These are phyloP conservation scores for Trididemnum clinides DNA, from an alignment of 23 tunicate genomes.

Conservation along the genomic window DNA sequence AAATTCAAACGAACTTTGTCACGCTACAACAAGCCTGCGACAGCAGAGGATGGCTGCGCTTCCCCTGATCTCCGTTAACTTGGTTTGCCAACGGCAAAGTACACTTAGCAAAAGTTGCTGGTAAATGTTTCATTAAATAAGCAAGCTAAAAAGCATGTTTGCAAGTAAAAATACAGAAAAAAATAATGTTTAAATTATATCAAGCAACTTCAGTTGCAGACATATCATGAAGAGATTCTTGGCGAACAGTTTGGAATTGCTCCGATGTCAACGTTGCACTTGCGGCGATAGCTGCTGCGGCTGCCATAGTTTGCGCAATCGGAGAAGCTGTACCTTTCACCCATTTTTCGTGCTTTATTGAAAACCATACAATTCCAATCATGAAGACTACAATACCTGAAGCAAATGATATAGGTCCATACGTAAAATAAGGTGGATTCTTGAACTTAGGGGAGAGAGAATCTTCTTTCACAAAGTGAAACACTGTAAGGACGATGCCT, in stretches of 20 bases:
- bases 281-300: constrained; percentile 47
- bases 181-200: no score
- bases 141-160: no score
- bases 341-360: constrained; percentile 84
- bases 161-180: no score
- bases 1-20: no score
- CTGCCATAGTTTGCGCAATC: constrained; percentile 63
- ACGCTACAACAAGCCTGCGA: no score
- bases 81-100: no score
- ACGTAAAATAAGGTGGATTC: constrained; percentile 68
- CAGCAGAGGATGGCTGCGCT: no score
- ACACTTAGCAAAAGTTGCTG: no score
- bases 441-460: background rate
- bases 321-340: constrained; percentile 79
- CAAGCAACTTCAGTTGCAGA: no score
- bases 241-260: constrained; percentile 20
- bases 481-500: constrained; percentile 67
- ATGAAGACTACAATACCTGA: constrained; percentile 70
- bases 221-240: no score
- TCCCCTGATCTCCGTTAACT: no score
- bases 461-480: constrained; percentile 84
- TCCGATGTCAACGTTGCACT: constrained; percentile 55
- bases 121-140: no score
- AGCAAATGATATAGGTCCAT: constrained; percentile 77
- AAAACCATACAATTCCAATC: constrained; percentile 87